Evolutionary conservation across 2,888 invertebrate species (phyloP).

Genomic region (Strigamia maritima): DNA sequence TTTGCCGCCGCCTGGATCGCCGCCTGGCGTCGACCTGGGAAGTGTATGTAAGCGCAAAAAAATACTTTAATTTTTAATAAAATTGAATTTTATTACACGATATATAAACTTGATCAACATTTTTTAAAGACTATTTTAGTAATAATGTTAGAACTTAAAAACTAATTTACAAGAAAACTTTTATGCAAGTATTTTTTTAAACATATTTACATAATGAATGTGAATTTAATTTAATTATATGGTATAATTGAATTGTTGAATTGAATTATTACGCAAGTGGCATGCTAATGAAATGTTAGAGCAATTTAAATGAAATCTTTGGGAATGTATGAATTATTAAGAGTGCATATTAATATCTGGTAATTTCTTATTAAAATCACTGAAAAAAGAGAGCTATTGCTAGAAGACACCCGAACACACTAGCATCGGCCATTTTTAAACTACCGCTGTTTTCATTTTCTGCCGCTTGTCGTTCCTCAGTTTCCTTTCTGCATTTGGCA

Average conservation of each 20-base stretch:
- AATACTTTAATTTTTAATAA: background rate
- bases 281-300: background rate
- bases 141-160: background rate
- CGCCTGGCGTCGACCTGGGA: too few species aligned
- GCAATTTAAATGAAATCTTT: background rate
- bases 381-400: background rate
- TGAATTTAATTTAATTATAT: too few species aligned
- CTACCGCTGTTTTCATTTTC: background rate
- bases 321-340: background rate
- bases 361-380: background rate
- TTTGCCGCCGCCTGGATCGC: too few species aligned
- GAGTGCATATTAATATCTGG: background rate
- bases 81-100: background rate
- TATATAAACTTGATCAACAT: background rate
- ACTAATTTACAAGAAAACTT: background rate
- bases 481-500: slow-evolving; percentile 27
- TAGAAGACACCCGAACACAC: background rate
- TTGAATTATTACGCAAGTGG: background rate
- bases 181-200: background rate
- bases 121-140: too few species aligned
- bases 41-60: too few species aligned
- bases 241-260: too few species aligned
- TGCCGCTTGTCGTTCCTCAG: slow-evolving; percentile 10
- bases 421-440: background rate
- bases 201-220: background rate